Percentiles rank a stretch among this genome's conserved stretches.
phyloP scores from a whole-genome alignment of 1,140 invertebrate genomes.

The Andrena cerasifolii region DNA sequence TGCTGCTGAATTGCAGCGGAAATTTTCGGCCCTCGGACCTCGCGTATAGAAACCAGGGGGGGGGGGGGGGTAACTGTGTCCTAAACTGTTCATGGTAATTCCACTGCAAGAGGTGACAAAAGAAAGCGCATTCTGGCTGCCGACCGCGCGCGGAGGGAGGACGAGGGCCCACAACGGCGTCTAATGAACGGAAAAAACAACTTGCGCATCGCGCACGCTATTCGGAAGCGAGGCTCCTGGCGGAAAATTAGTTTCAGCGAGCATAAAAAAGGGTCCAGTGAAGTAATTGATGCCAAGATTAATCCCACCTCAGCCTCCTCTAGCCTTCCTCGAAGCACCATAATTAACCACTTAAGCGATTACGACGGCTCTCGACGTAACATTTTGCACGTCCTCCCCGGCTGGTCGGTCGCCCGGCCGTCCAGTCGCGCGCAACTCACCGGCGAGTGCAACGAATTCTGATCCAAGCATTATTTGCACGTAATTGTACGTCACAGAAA shows the following conservation, averaged over 20 bases:
- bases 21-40: slow-evolving; percentile 19
- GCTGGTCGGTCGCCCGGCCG: not conserved
- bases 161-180: not conserved
- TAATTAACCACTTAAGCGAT: slow-evolving; percentile 79
- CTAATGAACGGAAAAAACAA: slow-evolving; percentile 27
- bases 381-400: slow-evolving; percentile 55
- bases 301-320: slow-evolving; percentile 69
- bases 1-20: slow-evolving; percentile 53
- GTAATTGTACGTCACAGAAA: slow-evolving; percentile 39
- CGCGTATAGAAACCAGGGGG: not conserved
- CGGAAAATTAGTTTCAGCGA: slow-evolving; percentile 57
- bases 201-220: slow-evolving; percentile 37
- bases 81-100: not conserved
- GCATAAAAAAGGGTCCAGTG: slow-evolving; percentile 48
- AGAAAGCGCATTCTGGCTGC: not conserved
- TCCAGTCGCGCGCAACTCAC: not conserved
- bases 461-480: slow-evolving; percentile 43
- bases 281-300: slow-evolving; percentile 76
- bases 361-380: slow-evolving; percentile 74
- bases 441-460: slow-evolving; percentile 58
- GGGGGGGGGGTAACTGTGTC: not conserved
- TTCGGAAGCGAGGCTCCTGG: slow-evolving; percentile 25
- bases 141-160: not conserved
- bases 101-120: not conserved
- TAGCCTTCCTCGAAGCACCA: slow-evolving; percentile 72